Base-by-base conservation (phyloP, 2,888 invertebrate species). In the Pemphredon lugubris region DNA sequence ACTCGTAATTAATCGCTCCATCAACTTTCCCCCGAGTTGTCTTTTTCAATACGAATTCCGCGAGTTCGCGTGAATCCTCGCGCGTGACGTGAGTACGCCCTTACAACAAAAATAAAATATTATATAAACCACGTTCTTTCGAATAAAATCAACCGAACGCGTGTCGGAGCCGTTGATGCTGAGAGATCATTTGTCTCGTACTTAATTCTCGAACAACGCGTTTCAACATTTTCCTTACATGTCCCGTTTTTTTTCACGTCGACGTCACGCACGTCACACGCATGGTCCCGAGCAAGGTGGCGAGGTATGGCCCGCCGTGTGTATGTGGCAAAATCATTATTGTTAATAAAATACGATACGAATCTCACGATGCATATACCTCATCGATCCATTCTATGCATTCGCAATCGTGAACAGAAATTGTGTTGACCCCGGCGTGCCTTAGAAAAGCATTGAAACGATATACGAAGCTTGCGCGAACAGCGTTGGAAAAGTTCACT, bases 271-370 rank as follows among this genome's bases (percentile, higher is more conserved):
- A 34, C 34, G 34, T n/a, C 11, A 34, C 34, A 34, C 9, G 34
- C n/a, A 16, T 16, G 1, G 9, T 18, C 7, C 16, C 40, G 6
- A 40, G 7, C 2, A 16, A 16, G 18, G 16, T 40, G 5, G 14
- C 9, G 7, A 40, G 14, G 18, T n/a, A 40, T 40, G 40, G 16
- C 40, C 6, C 9, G 14, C 16, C 6, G 16, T 16, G 40, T 40
- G 11, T 18, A 40, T 16, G 18, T 18, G 5, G n/a, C 44, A 34
- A 23, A 53, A 48, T 47, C 7, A 47, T 48, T 37, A 26, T 14
- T 34, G 42, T 58, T 64, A 64, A 64, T 50, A 34, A 58, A 50
- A 34, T 13, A 9, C 20, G 34, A 58, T 14, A 18, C 9, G 23
- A 44, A 39, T 57, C 30, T 21, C 47, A n/a, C n/a, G 16, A 11